Conservation (phyloP, 2,888 invertebrate species). For the Harpalus rufipes region DNA sequence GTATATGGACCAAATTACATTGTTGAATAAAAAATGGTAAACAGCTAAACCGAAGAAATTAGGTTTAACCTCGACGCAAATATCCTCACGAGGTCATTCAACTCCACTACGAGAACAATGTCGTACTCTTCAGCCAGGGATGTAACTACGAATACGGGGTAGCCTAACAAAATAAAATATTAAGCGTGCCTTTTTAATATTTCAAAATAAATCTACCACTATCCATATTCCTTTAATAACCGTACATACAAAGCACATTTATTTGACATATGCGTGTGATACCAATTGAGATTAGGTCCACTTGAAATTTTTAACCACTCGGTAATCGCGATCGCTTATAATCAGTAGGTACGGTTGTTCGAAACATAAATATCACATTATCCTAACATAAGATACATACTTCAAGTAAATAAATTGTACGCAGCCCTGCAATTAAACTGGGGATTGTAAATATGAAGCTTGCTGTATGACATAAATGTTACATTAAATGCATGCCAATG, state of each 20-base stretch:
- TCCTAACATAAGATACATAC: conserved; percentile 33
- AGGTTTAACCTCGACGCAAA: too few species aligned
- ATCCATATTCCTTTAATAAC: conserved; percentile 15
- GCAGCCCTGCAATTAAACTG: conserved; percentile 45
- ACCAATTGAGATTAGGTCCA: conserved; percentile 33
- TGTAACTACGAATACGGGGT: too few species aligned
- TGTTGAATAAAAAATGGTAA: too few species aligned
- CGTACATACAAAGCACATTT: conserved; percentile 38
- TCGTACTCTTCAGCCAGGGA: too few species aligned
- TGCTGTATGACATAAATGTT: conserved; percentile 38
- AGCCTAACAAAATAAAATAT: too few species aligned
- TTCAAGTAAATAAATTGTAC: conserved; percentile 45
- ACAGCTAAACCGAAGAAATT: too few species aligned
- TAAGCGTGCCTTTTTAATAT: too few species aligned
- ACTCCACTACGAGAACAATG: too few species aligned
- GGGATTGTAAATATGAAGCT: conserved; percentile 48
- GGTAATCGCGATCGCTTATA: conserved; percentile 20
- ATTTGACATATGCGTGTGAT: conserved; percentile 46
- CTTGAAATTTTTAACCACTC: conserved; percentile 30
- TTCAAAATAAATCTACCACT: not conserved
- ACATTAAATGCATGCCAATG: conserved; percentile 38
- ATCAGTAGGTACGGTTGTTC: conserved; percentile 47
- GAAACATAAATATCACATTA: conserved; percentile 54
- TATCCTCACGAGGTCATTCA: too few species aligned
- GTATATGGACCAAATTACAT: too few species aligned